Conservation (phyloP, 1,140 invertebrate species). For the Drosophila pseudoobscura region DNA sequence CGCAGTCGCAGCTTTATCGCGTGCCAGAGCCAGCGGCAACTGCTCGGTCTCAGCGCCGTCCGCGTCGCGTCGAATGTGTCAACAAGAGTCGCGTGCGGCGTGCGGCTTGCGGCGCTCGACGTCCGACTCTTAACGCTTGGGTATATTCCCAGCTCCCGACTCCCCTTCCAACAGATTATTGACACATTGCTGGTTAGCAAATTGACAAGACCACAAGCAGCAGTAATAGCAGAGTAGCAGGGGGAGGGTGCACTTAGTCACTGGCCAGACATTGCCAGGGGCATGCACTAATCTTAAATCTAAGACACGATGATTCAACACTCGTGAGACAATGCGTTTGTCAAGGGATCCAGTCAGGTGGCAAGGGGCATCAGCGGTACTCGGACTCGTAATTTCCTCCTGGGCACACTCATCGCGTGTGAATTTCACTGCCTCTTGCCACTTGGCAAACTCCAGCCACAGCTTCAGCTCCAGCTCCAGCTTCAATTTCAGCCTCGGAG, state of each 20-base stretch:
- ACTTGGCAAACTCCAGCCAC: slow-evolving; percentile 21
- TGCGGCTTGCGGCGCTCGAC: neutral
- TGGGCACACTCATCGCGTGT: slow-evolving; percentile 56
- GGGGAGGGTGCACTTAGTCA: no score
- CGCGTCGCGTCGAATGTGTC: slow-evolving; percentile 39
- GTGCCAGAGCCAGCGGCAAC: slow-evolving; percentile 43
- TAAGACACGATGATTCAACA: no score
- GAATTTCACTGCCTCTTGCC: slow-evolving; percentile 28
- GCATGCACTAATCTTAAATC: no score
- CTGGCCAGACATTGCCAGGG: no score
- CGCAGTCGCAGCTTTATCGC: slow-evolving; percentile 53
- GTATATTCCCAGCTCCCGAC: no score
- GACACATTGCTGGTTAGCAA: slow-evolving; percentile 4
- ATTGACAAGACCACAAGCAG: slow-evolving; percentile 1
- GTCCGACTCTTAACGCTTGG: neutral
- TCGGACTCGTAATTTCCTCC: neutral
- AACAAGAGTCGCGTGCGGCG: slow-evolving; percentile 72
- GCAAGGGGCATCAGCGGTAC: no score
- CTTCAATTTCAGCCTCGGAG: neutral
- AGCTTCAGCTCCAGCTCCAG: neutral
- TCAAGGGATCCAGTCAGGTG: neutral
- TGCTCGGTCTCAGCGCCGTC: slow-evolving; percentile 8
- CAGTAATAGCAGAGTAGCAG: neutral
- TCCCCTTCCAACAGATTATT: slow-evolving; percentile 2
- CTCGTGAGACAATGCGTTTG: no score